Evolutionary conservation across 2,888 invertebrate genomes (phyloP), one percentile per base, ranked within the genome.

Genomic region (Hecatera dysodea): DNA sequence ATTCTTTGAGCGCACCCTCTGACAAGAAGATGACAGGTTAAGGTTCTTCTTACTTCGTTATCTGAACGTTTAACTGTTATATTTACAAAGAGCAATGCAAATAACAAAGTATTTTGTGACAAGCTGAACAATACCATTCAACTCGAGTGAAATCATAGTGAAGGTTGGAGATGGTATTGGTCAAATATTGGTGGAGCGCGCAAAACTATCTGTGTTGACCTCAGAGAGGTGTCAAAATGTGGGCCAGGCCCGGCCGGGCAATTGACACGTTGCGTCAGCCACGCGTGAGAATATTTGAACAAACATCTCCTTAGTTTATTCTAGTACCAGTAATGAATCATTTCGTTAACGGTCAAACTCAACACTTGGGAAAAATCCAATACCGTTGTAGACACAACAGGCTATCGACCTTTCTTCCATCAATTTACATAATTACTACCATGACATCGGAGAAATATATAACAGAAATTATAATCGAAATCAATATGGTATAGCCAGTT

Each of bases 201-300:
- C 92, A 89, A 93, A 94, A 93, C 91, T 89, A 89, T 90, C 88
- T 83, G 78, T 88, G 90, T 94, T 94, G 95, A 95, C 94, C 95
- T 88, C 89, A 80, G 82, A 87, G 90, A 94, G 93, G 93, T 95
- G 95, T 95, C 94, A 93, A 93, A 94, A 91, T 91, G 91, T 89
- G 89, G 90, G 89, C 89, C 89, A 85, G 89, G 90, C 91, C 88
- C 89, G 89, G 88, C 89, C 89, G 84, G 89, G 91, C 92, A 92
- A 93, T 92, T 93, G 94, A 95, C 94, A 92, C 91, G 90, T 86
- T 87, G 88, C 87, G 87, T 86, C 88, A 88, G 90, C 88, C 90
- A 92, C 91, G 93, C 95, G 95, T 95, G 95, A 95, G 95, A 95
- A 95, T 92, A 93, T 95, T 93, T 94, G 92, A 92, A 94, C 94